Evolutionary conservation across 2,113 vertebrate genomes (phyloP).

Genomic region (Podocnemis expansa): DNA sequence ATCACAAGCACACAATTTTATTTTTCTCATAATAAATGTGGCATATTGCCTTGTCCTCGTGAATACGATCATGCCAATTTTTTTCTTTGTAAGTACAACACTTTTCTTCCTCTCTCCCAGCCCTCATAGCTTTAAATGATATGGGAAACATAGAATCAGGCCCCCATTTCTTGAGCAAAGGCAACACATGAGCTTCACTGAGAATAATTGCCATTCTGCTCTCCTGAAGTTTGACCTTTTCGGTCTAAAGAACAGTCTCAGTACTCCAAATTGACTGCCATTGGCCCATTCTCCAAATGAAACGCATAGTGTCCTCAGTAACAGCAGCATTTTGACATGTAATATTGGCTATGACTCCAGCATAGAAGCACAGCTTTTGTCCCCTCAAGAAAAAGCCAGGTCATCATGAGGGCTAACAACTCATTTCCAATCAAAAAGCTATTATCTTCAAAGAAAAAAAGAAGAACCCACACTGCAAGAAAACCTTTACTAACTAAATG

Average conservation of each 20-base stretch:
- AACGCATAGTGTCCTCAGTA: neutral
- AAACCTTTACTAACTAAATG: neutral
- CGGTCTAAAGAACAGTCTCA: neutral
- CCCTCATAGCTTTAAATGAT: accelerated
- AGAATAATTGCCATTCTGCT: neutral
- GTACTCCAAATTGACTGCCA: neutral
- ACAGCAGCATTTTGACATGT: neutral
- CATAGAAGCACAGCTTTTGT: accelerated
- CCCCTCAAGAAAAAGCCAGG: neutral
- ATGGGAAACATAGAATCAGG: accelerated
- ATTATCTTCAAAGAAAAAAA: neutral
- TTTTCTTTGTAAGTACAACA: too few species aligned
- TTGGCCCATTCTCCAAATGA: neutral
- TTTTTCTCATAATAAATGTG: too few species aligned
- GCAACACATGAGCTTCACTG: neutral
- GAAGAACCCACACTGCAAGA: neutral
- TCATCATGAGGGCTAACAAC: neutral
- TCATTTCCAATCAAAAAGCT: accelerated
- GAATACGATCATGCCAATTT: too few species aligned
- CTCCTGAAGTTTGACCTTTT: neutral
- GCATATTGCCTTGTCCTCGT: too few species aligned
- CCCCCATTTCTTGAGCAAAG: neutral
- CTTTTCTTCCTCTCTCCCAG: neutral
- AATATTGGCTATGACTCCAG: neutral
- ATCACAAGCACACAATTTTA: too few species aligned